Evolutionary conservation across 2,888 invertebrate genomes (phyloP).

Genomic region (Drosophila percnosoma): DNA sequence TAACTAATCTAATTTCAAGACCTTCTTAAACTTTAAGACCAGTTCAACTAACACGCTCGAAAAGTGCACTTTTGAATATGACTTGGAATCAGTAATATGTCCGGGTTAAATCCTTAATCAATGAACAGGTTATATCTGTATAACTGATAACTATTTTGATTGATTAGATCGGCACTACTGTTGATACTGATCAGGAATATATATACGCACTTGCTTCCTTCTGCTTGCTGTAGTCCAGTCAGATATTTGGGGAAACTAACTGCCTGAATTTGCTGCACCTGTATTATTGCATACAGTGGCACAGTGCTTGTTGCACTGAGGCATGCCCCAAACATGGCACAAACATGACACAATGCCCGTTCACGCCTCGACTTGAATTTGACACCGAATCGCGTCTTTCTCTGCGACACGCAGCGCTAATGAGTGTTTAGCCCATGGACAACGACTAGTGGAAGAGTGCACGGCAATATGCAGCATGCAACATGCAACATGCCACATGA

Average conservation of each 20-base stretch:
- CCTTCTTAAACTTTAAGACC: neutral
- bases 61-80: too few species aligned
- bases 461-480: constrained; percentile 32
- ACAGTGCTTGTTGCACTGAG: constrained; percentile 5
- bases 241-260: neutral
- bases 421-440: constrained; percentile 42
- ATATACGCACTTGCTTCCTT: neutral
- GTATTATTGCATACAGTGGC: neutral
- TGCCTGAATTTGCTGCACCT: neutral
- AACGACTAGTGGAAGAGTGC: constrained; percentile 37
- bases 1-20: neutral
- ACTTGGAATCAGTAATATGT: neutral
- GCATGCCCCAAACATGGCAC: constrained; percentile 64
- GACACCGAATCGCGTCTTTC: constrained; percentile 63
- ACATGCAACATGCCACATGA: constrained; percentile 1
- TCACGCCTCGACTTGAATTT: constrained; percentile 65
- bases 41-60: neutral
- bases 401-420: constrained; percentile 25
- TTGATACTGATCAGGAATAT: neutral
- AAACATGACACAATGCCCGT: constrained; percentile 66
- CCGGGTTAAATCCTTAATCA: neutral
- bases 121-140: neutral
- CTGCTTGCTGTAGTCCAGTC: neutral
- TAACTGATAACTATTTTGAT: neutral
- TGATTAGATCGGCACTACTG: neutral